A percentile compares a stretch with the other conserved stretches of the same genome.
Evolutionary conservation across 2,113 vertebrate genomes (phyloP).

Genomic region (Parus major): DNA sequence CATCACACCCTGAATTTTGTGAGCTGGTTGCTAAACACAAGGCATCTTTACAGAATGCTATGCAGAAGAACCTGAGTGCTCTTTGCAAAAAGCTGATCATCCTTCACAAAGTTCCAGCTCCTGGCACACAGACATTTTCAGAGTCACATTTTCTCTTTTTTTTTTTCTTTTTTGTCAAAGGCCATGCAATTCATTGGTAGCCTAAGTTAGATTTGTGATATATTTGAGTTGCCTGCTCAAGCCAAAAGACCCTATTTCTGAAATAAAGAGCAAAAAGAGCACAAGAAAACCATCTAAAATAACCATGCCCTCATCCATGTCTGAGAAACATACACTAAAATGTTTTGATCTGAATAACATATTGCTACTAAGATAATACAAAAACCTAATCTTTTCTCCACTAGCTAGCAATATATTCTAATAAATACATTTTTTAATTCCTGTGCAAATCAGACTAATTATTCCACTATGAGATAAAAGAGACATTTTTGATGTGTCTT

Average conservation of each 20-base stretch:
- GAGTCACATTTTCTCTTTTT: neutral
- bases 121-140: neutral
- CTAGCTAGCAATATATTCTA: neutral
- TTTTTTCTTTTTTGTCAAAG: neutral
- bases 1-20: neutral
- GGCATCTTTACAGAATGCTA: neutral
- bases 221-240: neutral
- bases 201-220: neutral
- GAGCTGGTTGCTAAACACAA: neutral
- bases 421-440: neutral
- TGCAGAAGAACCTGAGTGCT: neutral
- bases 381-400: neutral
- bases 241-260: neutral
- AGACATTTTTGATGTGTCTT: conserved; percentile 25
- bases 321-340: neutral
- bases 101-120: neutral
- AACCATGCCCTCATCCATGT: neutral
- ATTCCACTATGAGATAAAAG: neutral
- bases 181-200: neutral
- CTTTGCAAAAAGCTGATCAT: neutral
- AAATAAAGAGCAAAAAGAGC: neutral
- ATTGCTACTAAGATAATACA: neutral
- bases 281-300: neutral
- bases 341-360: neutral
- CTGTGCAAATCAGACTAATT: neutral